These are phyloP conservation scores for Malurus leucopterus DNA, from an alignment of 2,797 vertebrate species.

Conservation along the genomic window DNA sequence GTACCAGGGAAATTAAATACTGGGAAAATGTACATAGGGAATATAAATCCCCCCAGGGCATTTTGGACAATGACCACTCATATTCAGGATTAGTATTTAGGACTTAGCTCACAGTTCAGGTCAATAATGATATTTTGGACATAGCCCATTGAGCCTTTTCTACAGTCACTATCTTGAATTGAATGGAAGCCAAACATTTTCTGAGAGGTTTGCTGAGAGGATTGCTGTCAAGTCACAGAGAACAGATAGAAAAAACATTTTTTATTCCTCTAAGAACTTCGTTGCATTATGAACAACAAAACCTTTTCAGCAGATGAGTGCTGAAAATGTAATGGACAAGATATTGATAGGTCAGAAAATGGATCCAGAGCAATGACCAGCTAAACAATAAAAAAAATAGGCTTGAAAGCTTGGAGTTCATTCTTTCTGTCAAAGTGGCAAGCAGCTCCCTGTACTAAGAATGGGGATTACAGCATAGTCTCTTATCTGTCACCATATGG, in stretches of 20 bases:
- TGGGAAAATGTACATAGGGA: not conserved
- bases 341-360: constrained; percentile 7
- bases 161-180: not conserved
- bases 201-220: not conserved
- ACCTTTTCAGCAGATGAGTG: not conserved
- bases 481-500: not conserved
- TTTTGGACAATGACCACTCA: not conserved
- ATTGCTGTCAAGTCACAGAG: not conserved
- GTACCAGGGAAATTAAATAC: not conserved
- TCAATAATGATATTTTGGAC: not conserved
- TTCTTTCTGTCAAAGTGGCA: not conserved
- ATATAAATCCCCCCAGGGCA: not conserved
- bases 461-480: not conserved
- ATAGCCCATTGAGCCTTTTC: not conserved
- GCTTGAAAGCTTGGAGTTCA: not conserved
- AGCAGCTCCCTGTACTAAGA: not conserved
- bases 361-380: not conserved
- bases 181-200: not conserved
- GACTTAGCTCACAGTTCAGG: not conserved
- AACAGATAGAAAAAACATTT: not conserved
- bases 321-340: constrained; percentile 2
- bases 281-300: not conserved
- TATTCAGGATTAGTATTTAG: not conserved
- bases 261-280: not conserved
- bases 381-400: constrained; percentile 18